Evolutionary conservation across 1,140 invertebrate genomes (phyloP), one percentile per base, ranked within the genome.

Genomic region (Tenebrio molitor): DNA sequence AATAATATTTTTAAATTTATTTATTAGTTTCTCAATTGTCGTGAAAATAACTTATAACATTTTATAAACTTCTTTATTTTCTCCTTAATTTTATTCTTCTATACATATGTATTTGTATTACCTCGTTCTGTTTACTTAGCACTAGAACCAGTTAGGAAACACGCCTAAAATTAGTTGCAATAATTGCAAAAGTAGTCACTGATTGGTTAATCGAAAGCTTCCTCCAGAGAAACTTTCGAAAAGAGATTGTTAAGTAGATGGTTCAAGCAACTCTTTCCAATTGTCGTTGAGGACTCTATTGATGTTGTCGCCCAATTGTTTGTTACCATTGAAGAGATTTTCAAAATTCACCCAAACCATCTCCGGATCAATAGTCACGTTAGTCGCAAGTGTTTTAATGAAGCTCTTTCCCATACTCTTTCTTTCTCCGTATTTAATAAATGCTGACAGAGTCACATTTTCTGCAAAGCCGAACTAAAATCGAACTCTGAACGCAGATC

Each of bases 241-340:
- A 50, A 50, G n/a, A 50, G 23, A 50, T 21, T 50, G 8, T 17
- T 50, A 2, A 21, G n/a, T n/a, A 50, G 23, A 50, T 19, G 19
- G 33, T 5, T 65, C 34, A 65, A 39, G 41, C 15, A 65, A 29
- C 6, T 39, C 33, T 10, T 36, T 36, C 39, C 33, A 34, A 12
- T 65, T 65, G n/a, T 65, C 62, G 19, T 65, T 65, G 15, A 65
- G 33, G 1, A 41, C 17, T 19, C 41, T 21, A 36, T n/a, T 21
- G 6, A 65, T 17, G 5, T 65, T 41, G 12, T 34, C 62, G 10
- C 29, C 17, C 16, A 65, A 17, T 1, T 10, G 2, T 16, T 34
- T 39, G 41, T 65, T 21, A 65, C 62, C 62, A 65, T 65, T 17
- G 3, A 65, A 21, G 3, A 36, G 17, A 39, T 65, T 65, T 3